A percentile compares a stretch with the other conserved stretches of the same genome.
Evolutionary conservation across 2,113 vertebrate genomes (phyloP).

Genomic region (Phainopepla nitens): DNA sequence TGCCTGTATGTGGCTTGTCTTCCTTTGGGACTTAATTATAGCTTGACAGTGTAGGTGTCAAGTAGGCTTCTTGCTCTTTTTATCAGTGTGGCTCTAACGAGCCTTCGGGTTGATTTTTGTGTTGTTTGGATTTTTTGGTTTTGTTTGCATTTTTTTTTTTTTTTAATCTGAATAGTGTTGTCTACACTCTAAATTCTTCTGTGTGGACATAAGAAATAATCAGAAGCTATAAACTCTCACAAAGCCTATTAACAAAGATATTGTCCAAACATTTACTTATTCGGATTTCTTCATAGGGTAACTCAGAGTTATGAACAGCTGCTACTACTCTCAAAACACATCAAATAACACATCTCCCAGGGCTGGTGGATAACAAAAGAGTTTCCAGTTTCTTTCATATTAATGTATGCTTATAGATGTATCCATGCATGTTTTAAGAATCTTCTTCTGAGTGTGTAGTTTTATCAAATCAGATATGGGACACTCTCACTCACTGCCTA

Average conservation of each 20-base stretch:
- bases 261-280: neutral
- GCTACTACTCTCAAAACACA: neutral
- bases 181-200: neutral
- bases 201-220: neutral
- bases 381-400: neutral
- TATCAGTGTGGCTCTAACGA: neutral
- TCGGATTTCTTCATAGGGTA: neutral
- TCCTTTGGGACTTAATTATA: conserved; percentile 45
- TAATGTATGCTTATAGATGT: neutral
- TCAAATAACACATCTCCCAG: neutral
- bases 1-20: neutral
- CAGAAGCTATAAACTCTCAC: neutral
- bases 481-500: neutral
- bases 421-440: neutral
- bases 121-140: neutral
- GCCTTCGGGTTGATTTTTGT: neutral
- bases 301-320: neutral
- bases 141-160: neutral
- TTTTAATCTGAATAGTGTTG: neutral
- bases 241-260: neutral
- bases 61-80: neutral
- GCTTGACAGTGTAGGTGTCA: neutral
- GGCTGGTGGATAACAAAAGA: neutral
- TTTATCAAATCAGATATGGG: neutral
- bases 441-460: neutral